Conservation (phyloP, 2,888 invertebrate genomes). For the Lasioglossum oenotherae region DNA sequence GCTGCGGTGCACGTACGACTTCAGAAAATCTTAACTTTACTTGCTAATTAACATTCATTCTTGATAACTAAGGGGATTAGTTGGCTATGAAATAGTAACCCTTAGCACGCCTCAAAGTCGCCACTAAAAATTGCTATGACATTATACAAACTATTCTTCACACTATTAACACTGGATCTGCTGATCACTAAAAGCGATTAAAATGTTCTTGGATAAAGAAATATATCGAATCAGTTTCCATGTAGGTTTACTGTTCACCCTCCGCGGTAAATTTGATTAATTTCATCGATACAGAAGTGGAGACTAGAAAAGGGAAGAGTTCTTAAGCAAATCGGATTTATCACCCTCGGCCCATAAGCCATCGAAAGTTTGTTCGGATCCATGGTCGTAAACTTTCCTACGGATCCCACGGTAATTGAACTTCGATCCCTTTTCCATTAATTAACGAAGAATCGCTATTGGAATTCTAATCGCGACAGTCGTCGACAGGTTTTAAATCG, state of each 20-base stretch:
- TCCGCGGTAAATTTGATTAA: neutral
- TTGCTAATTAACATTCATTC: neutral
- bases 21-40: neutral
- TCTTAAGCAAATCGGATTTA: neutral
- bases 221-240: too few species aligned
- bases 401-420: neutral
- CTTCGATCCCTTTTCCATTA: neutral
- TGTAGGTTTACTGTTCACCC: neutral
- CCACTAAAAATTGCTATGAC: neutral
- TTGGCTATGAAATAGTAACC: neutral
- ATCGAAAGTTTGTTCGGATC: neutral
- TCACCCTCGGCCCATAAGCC: neutral
- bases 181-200: too few species aligned
- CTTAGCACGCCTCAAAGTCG: neutral
- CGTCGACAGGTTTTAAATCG: neutral
- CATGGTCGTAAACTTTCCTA: neutral
- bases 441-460: conserved; percentile 3
- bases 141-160: neutral
- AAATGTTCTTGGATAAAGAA: too few species aligned
- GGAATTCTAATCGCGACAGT: neutral
- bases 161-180: neutral
- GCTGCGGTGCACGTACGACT: neutral
- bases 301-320: neutral
- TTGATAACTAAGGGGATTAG: neutral
- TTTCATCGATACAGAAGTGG: neutral